Evolutionary conservation across 2,113 vertebrate genomes (phyloP), one percentile per base, ranked within the genome.

Genomic region (Jaculus jaculus): DNA sequence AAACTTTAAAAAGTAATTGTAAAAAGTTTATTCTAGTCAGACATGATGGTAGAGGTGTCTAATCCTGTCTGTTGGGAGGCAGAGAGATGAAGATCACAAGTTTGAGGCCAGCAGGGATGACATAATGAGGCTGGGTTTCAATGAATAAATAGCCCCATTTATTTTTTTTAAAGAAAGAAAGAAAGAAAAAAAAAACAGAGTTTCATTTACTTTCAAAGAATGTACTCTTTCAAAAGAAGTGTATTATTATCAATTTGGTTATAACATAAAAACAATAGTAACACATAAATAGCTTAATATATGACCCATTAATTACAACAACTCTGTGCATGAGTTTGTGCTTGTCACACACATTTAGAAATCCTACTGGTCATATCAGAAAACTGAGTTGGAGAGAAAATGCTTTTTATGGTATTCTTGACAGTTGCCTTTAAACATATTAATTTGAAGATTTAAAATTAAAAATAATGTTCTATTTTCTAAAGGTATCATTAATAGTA

Each of bases 301-400:
- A 5, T 7, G 1, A 34, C 7, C 61, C 26, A 32, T n/a, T 60
- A 66, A 18, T 20, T 88, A 39, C 9, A 60, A 75, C 32, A 17
- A 58, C 2, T 23, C 30, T 71, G 4, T 21, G 30, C 1, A 51
- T 4, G 24, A 54, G 58, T 34, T 3, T 60, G 58, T n/a, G n/a
- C n/a, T n/a, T n/a, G n/a, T n/a, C n/a, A n/a, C 58, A 60, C 51
- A 74, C 6, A 75, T 60, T 90, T 77, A 87, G 11, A 94, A 90
- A 37, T 18, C 1, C 34, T 51, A 47, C 1, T 26, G 17, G 1
- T 78, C 68, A n/a, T 86, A n/a, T 68, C 3, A 32, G 20, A 83
- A 93, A 73, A 60, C 4, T n/a, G 4, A 28, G 0, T 89, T 69
- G 37, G 37, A 2, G 51, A 37, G 9, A 73, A 84, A 17, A 34